phyloP scores from a whole-genome alignment of 2,797 vertebrate genomes.

The Neoniphon sammara region DNA sequence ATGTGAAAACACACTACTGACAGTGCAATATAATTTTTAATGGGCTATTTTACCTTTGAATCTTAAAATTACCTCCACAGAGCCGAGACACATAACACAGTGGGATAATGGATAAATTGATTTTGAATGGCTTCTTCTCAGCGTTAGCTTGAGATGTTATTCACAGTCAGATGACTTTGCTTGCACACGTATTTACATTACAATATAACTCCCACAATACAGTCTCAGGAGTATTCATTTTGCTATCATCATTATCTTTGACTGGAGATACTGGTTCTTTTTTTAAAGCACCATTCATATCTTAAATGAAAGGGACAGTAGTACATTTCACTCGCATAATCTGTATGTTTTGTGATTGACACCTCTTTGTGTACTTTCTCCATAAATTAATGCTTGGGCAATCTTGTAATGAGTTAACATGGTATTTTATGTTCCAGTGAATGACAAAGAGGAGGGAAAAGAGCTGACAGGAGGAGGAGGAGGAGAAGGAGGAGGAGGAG shows the following conservation, averaged over 20 bases:
- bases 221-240: no score
- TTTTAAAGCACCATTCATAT: background rate
- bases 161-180: no score
- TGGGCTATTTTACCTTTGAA: no score
- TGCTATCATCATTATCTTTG: background rate
- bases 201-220: no score
- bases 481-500: conserved; percentile 81
- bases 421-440: conserved; percentile 73
- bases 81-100: no score
- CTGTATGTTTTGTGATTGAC: background rate
- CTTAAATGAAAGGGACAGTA: background rate
- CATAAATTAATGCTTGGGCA: background rate
- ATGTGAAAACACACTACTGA: background rate
- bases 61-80: no score
- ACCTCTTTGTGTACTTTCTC: background rate
- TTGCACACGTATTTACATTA: no score
- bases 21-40: background rate
- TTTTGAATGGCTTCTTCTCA: no score
- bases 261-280: background rate
- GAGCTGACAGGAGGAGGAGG: conserved; percentile 77
- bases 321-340: background rate
- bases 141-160: no score
- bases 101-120: no score
- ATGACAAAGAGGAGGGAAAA: conserved; percentile 82
- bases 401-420: background rate